Conservation (phyloP, 2,888 invertebrate species). For the Ligdia adustata region DNA sequence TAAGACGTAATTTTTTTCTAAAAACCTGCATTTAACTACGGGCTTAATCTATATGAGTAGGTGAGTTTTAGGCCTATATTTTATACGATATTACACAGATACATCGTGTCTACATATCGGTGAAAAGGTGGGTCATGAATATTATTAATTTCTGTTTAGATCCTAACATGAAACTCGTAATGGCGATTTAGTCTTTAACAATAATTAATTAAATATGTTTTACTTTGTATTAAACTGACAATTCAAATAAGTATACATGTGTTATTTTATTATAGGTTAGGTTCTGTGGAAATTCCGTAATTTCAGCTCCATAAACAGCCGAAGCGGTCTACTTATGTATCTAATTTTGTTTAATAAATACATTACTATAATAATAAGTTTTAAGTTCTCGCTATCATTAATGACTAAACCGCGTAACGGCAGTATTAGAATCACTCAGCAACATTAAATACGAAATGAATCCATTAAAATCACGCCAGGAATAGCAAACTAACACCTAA, state of each 20-base stretch:
- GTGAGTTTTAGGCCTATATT: constrained; percentile 74
- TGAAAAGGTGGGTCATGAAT: neutral
- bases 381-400: neutral
- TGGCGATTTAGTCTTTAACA: constrained; percentile 8
- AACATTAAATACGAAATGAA: neutral
- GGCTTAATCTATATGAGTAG: constrained; percentile 69
- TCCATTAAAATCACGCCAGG: constrained; percentile 28
- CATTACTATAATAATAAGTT: neutral
- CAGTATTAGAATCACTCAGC: constrained; percentile 7
- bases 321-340: too few relatives aligned
- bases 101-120: neutral
- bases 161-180: neutral
- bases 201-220: neutral
- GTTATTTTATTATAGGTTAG: too few relatives aligned
- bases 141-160: neutral
- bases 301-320: too few relatives aligned
- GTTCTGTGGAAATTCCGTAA: too few relatives aligned
- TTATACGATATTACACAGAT: constrained; percentile 41
- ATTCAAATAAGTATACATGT: too few relatives aligned
- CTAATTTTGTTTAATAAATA: too few relatives aligned
- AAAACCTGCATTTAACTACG: constrained; percentile 72
- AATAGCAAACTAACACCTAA: constrained; percentile 54
- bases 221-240: too few relatives aligned
- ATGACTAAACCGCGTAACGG: constrained; percentile 17
- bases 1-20: constrained; percentile 60